Conservation (phyloP, 2,113 vertebrate genomes). For the Setophaga kirtlandii region DNA sequence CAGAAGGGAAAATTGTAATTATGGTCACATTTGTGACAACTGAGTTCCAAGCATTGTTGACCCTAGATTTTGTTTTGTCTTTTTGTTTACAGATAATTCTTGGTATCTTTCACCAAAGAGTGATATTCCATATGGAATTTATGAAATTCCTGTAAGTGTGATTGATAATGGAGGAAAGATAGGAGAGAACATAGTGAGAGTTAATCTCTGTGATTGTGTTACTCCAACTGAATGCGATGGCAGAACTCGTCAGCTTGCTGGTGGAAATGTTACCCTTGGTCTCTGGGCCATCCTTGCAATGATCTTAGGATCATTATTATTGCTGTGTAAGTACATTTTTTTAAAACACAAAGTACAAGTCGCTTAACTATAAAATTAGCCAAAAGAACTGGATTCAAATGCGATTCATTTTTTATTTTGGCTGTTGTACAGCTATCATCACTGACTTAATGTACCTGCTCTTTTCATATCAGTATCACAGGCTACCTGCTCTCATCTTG, state of each 20-base stretch:
- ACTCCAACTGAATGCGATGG: slow-evolving; percentile 5
- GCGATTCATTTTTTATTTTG: neutral
- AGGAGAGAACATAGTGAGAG: slow-evolving; percentile 21
- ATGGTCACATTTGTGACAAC: fast-evolving
- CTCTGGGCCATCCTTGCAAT: slow-evolving; percentile 82
- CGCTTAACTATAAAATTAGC: neutral
- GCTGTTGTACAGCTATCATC: neutral
- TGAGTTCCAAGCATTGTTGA: neutral
- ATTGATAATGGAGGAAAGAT: slow-evolving; percentile 77
- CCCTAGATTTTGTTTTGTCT: neutral
- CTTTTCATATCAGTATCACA: neutral
- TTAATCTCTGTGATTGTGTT: slow-evolving; percentile 76
- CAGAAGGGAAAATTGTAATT: neutral
- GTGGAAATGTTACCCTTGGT: slow-evolving; percentile 72
- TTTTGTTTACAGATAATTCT: slow-evolving; percentile 68
- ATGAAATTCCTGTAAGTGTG: slow-evolving; percentile 75
- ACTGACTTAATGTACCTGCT: neutral
- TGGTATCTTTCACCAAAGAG: slow-evolving; percentile 63
- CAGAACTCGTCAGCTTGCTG: fast-evolving
- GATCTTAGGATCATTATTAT: slow-evolving; percentile 81
- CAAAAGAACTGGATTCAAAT: neutral
- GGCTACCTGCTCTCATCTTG: neutral
- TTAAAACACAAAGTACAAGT: neutral
- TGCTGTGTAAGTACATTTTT: slow-evolving; percentile 82
- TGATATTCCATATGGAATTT: slow-evolving; percentile 59